Conservation (phyloP, 2,888 invertebrate genomes). For the Athalia rosae region DNA sequence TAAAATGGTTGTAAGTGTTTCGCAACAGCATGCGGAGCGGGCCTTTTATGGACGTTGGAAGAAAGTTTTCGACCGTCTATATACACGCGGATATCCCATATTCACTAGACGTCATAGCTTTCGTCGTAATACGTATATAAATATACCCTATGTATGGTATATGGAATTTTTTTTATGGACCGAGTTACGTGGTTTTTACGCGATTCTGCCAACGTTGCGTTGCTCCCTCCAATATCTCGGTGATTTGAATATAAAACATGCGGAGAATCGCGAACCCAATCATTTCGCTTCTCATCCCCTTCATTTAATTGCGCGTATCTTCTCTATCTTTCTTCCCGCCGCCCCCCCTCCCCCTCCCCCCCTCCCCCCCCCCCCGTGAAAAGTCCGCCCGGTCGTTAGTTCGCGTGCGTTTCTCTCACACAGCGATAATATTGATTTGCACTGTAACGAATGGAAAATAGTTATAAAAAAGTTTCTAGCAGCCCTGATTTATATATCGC, state of each 20-base stretch:
- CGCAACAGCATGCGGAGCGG: conserved; percentile 63
- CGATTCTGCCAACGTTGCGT: not conserved
- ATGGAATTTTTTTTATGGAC: conserved; percentile 12
- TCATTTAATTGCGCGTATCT: conserved; percentile 13
- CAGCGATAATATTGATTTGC: conserved; percentile 52
- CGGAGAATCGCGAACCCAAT: not conserved
- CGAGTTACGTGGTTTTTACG: not conserved
- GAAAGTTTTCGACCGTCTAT: conserved; percentile 63
- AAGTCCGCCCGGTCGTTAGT: not conserved
- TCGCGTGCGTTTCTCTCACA: conserved; percentile 29
- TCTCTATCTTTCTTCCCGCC: conserved; percentile 1
- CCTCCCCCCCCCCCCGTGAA: not conserved
- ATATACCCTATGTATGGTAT: not conserved
- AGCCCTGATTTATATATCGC: conserved; percentile 69
- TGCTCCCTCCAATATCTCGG: not conserved
- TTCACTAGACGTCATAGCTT: conserved; percentile 57
- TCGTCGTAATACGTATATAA: not conserved
- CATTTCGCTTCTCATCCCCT: not conserved
- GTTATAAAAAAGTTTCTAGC: conserved; percentile 60
- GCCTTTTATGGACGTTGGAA: conserved; percentile 64
- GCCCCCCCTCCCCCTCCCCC: not conserved
- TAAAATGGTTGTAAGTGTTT: conserved; percentile 61
- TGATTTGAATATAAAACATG: conserved; percentile 4
- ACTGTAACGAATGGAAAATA: conserved; percentile 57
- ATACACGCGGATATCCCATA: conserved; percentile 55